Evolutionary conservation across 2,888 invertebrate genomes (phyloP).

Genomic region (Drosophila vallismaia): DNA sequence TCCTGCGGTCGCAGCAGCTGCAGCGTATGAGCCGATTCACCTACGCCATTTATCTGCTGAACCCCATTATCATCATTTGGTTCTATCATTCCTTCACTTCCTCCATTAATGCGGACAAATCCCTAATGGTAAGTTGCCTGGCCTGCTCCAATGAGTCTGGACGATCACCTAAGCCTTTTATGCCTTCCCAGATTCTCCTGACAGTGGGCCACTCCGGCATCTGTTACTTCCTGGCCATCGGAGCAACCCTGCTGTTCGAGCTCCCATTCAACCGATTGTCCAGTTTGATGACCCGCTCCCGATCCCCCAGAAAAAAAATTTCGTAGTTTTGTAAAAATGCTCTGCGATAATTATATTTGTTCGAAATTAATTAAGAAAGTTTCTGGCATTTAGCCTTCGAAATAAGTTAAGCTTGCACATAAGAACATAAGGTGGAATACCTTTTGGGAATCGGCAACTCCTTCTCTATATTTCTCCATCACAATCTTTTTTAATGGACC

Average conservation of each 20-base stretch:
- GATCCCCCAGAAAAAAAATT: neutral
- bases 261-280: slow-evolving; percentile 41
- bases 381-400: no score
- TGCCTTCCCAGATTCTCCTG: slow-evolving; percentile 35
- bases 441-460: no score
- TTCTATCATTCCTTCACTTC: slow-evolving; percentile 29
- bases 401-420: no score
- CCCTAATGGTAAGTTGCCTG: slow-evolving; percentile 32
- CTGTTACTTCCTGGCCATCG: slow-evolving; percentile 17
- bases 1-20: slow-evolving; percentile 29
- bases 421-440: no score
- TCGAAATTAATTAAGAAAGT: no score
- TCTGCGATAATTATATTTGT: neutral
- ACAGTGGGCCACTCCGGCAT: slow-evolving; percentile 15
- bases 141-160: neutral
- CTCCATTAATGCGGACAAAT: slow-evolving; percentile 28
- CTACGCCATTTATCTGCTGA: slow-evolving; percentile 50
- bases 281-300: slow-evolving; percentile 10
- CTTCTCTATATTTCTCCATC: no score
- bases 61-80: slow-evolving; percentile 44
- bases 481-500: no score
- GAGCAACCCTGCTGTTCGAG: slow-evolving; percentile 48
- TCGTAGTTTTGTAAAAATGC: neutral
- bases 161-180: neutral
- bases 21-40: slow-evolving; percentile 47